A percentile compares a stretch with the other conserved stretches of the same genome.
These are phyloP conservation scores for Galbula dea DNA, from an alignment of 2,113 vertebrate species.

Conservation along the genomic window DNA sequence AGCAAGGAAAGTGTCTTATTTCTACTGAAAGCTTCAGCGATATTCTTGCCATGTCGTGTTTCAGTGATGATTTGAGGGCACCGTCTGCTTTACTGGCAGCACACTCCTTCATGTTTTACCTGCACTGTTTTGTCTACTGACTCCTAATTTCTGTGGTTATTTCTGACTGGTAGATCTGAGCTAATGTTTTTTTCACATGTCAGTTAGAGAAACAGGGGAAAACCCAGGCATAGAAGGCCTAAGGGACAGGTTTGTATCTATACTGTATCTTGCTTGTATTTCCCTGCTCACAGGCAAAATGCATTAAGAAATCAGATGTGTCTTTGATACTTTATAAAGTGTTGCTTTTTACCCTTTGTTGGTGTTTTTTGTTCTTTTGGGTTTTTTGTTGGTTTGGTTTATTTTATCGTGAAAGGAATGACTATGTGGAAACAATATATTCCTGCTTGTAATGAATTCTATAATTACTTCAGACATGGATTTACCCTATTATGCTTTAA, in stretches of 20 bases:
- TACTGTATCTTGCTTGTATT: background rate
- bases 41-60: background rate
- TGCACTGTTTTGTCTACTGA: background rate
- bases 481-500: background rate
- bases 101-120: background rate
- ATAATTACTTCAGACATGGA: background rate
- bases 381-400: too few species aligned
- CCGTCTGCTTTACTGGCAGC: background rate
- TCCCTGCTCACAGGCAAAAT: background rate
- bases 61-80: background rate
- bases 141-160: fast-evolving
- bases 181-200: background rate
- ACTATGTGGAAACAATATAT: background rate
- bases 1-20: background rate
- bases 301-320: background rate
- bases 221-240: background rate
- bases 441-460: background rate
- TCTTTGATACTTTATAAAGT: background rate
- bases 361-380: too few species aligned
- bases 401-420: background rate
- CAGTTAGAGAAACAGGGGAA: background rate
- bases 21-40: background rate
- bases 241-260: background rate
- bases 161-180: background rate
- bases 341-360: background rate